phyloP scores from a whole-genome alignment of 2,797 vertebrate species.

The Pagetopsis macropterus region DNA sequence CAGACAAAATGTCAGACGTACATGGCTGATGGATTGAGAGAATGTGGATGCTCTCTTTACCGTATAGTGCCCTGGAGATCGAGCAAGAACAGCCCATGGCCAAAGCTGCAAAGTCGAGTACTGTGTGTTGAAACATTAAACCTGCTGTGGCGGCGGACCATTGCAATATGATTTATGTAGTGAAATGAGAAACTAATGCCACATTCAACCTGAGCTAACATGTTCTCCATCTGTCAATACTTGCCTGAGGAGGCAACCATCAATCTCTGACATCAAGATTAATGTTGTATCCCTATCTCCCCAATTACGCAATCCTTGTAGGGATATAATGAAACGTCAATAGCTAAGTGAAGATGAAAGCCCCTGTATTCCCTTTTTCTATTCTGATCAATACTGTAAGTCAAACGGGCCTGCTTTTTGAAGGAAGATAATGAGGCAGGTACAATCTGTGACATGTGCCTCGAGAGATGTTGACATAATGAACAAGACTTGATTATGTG shows the following conservation, averaged over 20 bases:
- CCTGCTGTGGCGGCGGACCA: constrained; percentile 4
- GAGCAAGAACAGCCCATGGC: constrained; percentile 29
- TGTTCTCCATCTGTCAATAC: constrained; percentile 44
- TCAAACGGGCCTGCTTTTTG: neutral
- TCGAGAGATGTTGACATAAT: neutral
- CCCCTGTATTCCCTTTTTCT: neutral
- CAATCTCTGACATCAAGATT: constrained; percentile 33
- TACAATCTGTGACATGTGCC: neutral
- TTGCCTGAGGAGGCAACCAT: constrained; percentile 32
- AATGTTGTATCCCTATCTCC: constrained; percentile 28
- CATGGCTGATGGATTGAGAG: constrained; percentile 39
- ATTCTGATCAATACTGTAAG: neutral
- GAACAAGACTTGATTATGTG: neutral
- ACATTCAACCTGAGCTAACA: neutral
- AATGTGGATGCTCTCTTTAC: constrained; percentile 27
- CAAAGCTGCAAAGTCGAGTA: constrained; percentile 27
- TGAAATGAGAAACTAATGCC: neutral
- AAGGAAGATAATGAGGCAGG: neutral
- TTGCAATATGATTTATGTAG: constrained; percentile 8
- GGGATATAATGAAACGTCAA: constrained; percentile 3
- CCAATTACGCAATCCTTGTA: constrained; percentile 1
- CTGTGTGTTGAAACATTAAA: constrained; percentile 22
- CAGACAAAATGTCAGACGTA: constrained; percentile 43
- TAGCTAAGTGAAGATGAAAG: constrained; percentile 44
- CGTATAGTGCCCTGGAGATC: constrained; percentile 20